These are phyloP conservation scores for Parnassius smintheus DNA, from an alignment of 2,888 invertebrate genomes.

Conservation along the genomic window DNA sequence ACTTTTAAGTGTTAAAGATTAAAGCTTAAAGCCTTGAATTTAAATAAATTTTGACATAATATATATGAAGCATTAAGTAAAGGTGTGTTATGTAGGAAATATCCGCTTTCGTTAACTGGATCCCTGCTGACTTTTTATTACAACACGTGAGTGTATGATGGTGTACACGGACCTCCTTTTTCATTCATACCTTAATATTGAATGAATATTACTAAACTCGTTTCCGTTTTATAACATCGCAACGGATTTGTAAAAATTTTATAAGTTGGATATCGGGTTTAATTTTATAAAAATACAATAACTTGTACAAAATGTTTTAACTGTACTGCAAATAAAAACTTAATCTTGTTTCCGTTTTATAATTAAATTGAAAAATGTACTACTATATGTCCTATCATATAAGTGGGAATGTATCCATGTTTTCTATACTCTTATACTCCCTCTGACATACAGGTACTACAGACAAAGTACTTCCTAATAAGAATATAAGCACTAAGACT, in stretches of 20 bases:
- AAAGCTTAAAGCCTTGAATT: too few relatives aligned
- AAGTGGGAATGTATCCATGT: too few relatives aligned
- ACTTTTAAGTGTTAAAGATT: too few relatives aligned
- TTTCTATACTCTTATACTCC: too few relatives aligned
- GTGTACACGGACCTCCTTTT: slow-evolving; percentile 22
- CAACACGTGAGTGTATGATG: slow-evolving; percentile 15
- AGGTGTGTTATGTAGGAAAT: slow-evolving; percentile 16
- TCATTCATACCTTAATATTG: slow-evolving; percentile 28
- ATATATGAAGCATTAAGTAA: not conserved
- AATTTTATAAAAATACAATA: slow-evolving; percentile 25
- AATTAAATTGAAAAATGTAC: too few relatives aligned
- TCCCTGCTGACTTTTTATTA: slow-evolving; percentile 23
- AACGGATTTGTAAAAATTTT: slow-evolving; percentile 24
- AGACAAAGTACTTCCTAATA: slow-evolving; percentile 24
- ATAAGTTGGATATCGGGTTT: slow-evolving; percentile 22
- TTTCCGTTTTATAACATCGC: slow-evolving; percentile 27
- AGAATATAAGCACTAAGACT: slow-evolving; percentile 14
- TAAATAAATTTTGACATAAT: too few relatives aligned
- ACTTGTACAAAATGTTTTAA: slow-evolving; percentile 23
- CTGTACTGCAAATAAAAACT: slow-evolving; percentile 25
- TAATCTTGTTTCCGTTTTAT: slow-evolving; percentile 10
- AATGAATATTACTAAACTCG: slow-evolving; percentile 27
- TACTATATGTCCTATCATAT: too few relatives aligned
- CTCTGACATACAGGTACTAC: not conserved
- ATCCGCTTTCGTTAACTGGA: slow-evolving; percentile 22